These are phyloP conservation scores for Spodoptera frugiperda DNA, from an alignment of 1,140 invertebrate species.

Conservation along the genomic window DNA sequence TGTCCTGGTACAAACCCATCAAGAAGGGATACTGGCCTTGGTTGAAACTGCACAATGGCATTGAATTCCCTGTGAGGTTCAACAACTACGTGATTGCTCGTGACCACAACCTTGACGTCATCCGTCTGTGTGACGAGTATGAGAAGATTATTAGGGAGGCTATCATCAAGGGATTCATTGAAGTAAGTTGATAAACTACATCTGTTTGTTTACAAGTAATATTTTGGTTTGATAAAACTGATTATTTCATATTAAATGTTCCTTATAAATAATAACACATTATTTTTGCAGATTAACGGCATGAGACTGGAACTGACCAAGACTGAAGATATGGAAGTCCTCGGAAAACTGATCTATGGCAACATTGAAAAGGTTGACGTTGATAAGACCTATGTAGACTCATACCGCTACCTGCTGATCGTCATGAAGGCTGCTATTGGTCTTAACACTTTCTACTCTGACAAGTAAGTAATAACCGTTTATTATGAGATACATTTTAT, in stretches of 20 bases:
- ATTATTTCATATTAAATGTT: too few species aligned
- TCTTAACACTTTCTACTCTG: constrained; percentile 65
- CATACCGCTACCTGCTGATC: constrained; percentile 78
- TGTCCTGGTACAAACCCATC: constrained; percentile 85
- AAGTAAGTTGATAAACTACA: constrained; percentile 62
- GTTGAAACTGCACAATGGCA: constrained; percentile 88
- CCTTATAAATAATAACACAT: background rate
- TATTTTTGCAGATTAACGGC: constrained; percentile 70
- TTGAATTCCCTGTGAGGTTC: constrained; percentile 88
- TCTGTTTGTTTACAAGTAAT: too few species aligned
- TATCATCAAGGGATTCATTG: constrained; percentile 88
- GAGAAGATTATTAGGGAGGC: constrained; percentile 88
- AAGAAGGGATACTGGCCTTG: constrained; percentile 88
- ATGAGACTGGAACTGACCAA: constrained; percentile 70
- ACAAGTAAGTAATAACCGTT: constrained; percentile 70
- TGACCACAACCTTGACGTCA: constrained; percentile 82
- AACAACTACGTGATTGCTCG: constrained; percentile 86
- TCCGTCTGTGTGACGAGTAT: constrained; percentile 84
- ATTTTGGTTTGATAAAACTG: background rate
- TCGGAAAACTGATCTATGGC: constrained; percentile 76
- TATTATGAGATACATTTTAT: too few species aligned
- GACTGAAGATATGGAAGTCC: constrained; percentile 70
- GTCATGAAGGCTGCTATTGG: constrained; percentile 76
- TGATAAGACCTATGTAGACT: constrained; percentile 60
- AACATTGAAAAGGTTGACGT: constrained; percentile 70